Conservation (phyloP, 1,140 invertebrate genomes). For the Aplysia californica region DNA sequence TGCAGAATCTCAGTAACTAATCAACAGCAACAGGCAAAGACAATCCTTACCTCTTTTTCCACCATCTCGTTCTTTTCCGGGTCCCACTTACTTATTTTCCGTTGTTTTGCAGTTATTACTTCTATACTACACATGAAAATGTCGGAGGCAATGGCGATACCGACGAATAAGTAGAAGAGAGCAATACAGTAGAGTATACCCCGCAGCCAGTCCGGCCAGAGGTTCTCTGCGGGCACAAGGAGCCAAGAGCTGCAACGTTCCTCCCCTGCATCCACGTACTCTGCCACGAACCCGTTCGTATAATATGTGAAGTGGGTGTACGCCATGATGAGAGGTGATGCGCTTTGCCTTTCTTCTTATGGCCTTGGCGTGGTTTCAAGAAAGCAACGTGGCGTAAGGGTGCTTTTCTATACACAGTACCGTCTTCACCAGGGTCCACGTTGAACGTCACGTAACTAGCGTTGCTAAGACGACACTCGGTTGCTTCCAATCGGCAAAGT, state of each 20-base stretch:
- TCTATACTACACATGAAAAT: slow-evolving; percentile 76
- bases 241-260: slow-evolving; percentile 55
- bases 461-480: too few relatives aligned
- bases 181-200: slow-evolving; percentile 56
- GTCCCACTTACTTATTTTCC: slow-evolving; percentile 54
- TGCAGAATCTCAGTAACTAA: too few relatives aligned
- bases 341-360: too few relatives aligned
- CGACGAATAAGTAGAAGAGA: slow-evolving; percentile 59
- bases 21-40: too few relatives aligned
- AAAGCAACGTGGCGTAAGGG: too few relatives aligned
- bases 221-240: slow-evolving; percentile 61
- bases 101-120: slow-evolving; percentile 60
- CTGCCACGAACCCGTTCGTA: slow-evolving; percentile 48
- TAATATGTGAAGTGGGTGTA: slow-evolving; percentile 31
- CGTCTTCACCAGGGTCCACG: too few relatives aligned
- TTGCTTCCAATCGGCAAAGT: too few relatives aligned
- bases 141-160: slow-evolving; percentile 73
- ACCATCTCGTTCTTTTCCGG: slow-evolving; percentile 53
- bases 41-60: slow-evolving; percentile 50
- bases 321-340: too few relatives aligned
- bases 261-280: slow-evolving; percentile 26
- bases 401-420: too few relatives aligned
- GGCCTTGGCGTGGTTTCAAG: too few relatives aligned
- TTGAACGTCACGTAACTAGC: too few relatives aligned
- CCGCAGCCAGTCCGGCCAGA: slow-evolving; percentile 53